Base-by-base conservation (phyloP, 2,797 vertebrate species). In the Cirrhinus molitorella region DNA sequence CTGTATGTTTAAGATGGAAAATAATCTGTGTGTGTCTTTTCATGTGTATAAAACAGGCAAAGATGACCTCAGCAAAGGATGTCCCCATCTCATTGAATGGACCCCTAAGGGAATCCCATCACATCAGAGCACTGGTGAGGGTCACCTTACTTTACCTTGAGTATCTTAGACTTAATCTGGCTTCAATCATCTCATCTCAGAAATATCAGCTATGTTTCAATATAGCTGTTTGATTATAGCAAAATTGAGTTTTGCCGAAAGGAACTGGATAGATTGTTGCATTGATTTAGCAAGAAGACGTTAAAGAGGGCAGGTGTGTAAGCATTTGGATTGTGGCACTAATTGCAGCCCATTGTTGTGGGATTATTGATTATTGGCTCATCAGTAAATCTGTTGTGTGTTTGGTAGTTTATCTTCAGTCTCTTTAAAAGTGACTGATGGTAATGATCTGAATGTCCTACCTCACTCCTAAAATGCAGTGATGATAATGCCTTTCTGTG, bases 51-150 rank as follows among this genome's bases (percentile, higher is more conserved):
- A 79, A 83, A 75, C 23, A 57, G 81, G 76, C 75, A 59, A 59
- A 80, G 79, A 77, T 86, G 84, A 80, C 85, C 82, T 86, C 74
- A 84, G 81, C 59, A 84, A 9, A 49, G 67, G 28, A 53, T 77
- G 70, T 76, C 57, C 70, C 31, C 40, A 47, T 81, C 45, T 85
- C 78, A 68, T 37, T 53, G 65, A 70, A 37, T 49, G 82, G 72
- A 83, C 67, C 82, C 61, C 65, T 63, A 34, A 23, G 61, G 67
- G 55, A 70, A 55, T 77, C 68, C 40, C 55, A 16, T 17, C 49
- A 43, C 55, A 16, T 17, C 49, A 43, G 43, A 51, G 76, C 34
- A 57, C 57, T 40, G 28, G 28, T 51, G 45, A 51, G 77, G 21
- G 37, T 80, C 65, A 68, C 73, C 63, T 76, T 21, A 68, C 13